Evolutionary conservation across 2,888 invertebrate genomes (phyloP).

Genomic region (Agriotes lineatus): DNA sequence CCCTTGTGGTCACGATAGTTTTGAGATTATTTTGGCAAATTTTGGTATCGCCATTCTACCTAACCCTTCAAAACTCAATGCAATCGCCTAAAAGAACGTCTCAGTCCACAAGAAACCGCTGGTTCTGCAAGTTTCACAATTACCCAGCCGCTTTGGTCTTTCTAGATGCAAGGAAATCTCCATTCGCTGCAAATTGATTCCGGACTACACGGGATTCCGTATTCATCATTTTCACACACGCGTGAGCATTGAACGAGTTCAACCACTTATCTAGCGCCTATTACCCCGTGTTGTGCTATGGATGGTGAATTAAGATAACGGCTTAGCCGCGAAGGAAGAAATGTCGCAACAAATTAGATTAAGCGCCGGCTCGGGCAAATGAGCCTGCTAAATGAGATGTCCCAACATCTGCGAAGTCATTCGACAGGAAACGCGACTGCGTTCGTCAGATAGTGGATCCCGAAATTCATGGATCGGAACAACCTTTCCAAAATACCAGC

Average conservation of each 20-base stretch:
- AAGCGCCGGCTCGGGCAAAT: conserved; percentile 4
- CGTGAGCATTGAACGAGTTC: conserved; percentile 25
- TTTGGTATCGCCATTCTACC: no score
- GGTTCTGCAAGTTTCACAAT: not conserved
- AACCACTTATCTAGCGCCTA: conserved; percentile 22
- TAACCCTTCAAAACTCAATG: no score
- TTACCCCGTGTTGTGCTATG: not conserved
- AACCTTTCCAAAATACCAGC: no score
- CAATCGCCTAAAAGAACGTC: not conserved
- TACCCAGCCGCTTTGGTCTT: no score
- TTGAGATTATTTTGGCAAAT: no score
- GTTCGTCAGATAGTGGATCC: conserved; percentile 27
- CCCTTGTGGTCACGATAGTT: no score
- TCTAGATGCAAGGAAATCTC: no score
- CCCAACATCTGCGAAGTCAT: conserved; percentile 27
- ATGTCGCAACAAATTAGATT: conserved; percentile 16
- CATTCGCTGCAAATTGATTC: no score
- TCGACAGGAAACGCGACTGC: conserved; percentile 25
- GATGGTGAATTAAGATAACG: conserved; percentile 6
- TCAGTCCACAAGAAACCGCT: not conserved
- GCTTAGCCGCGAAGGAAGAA: conserved; percentile 1
- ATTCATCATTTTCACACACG: conserved; percentile 33
- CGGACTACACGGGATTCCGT: conserved; percentile 11
- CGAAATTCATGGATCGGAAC: conserved; percentile 30
- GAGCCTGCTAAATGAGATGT: conserved; percentile 32